Evolutionary conservation across 2,113 vertebrate genomes (phyloP), one percentile per base, ranked within the genome.

Genomic region (Lagopus leucura): DNA sequence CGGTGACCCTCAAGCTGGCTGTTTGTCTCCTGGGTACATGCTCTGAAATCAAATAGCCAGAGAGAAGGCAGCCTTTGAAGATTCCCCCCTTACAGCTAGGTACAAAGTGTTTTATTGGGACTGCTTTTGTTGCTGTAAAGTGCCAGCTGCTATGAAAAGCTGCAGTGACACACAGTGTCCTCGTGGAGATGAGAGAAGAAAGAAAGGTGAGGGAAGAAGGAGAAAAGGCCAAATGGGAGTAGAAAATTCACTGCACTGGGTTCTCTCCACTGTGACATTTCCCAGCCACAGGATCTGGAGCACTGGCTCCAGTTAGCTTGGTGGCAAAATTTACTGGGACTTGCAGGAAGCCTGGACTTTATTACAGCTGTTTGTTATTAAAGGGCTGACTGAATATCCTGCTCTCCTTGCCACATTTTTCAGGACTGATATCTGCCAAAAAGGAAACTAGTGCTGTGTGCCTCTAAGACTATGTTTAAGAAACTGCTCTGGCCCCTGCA

Each of bases 321-420:
- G 65, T 92, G 80, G 76, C 82, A 92, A 57, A 42, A 61, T 61
- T 87, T 72, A 67, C 65, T 94, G 86, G 83, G 50, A 81, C 57
- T 90, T 69, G 52, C 38, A 81, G 65, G 82, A 92, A 96, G 52
- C 55, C 38, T 0, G 0, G 47, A n/a, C 47, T 88, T 88, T 24
- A 25, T 74, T 93, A 64, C 95, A 96, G 92, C 88, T 93, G 90
- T 71, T 95, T 90, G 50, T 91, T 81, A 93, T 95, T 96, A 83
- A 67, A 83, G 73, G 75, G 32, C 67, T 88, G 77, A 93, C 76
- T 77, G 72, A 94, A 86, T 69, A 88, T 83, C 88, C 61, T 90
- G 67, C 94, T 91, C 32, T 93, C 55, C 72, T 77, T 74, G 65
- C 74, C 72, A 74, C 72, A 21, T 90, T 91, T 93, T 91, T 91